phyloP scores from a whole-genome alignment of 37 sponge, comb jelly and placozoan species.

The Tethya wilhelma region DNA sequence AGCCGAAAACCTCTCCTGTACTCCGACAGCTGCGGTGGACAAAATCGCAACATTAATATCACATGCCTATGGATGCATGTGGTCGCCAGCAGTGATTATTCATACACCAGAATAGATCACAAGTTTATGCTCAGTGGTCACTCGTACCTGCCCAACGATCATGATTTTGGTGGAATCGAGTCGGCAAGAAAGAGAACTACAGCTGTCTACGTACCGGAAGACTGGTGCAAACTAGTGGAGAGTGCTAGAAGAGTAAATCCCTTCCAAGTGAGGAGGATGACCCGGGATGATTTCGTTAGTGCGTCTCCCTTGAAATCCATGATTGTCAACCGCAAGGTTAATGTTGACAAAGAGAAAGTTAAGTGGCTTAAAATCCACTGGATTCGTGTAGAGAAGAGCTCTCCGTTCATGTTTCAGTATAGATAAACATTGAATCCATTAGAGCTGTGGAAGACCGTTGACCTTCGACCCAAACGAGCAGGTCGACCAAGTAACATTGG shows the following conservation, averaged over 20 bases:
- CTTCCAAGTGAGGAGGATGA: constrained; percentile 9
- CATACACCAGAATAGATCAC: constrained; percentile 34
- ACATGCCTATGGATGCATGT: constrained; percentile 20
- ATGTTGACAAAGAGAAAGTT: constrained; percentile 14
- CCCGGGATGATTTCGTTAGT: constrained; percentile 2
- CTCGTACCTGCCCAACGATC: constrained; percentile 27
- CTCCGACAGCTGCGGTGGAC: constrained; percentile 27
- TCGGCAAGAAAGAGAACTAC: constrained; percentile 2
- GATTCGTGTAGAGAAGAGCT: constrained; percentile 15
- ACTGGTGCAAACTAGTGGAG: constrained; percentile 33
- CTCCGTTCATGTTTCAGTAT: constrained; percentile 19
- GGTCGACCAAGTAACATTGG: constrained; percentile 17
- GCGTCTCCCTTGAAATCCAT: not conserved
- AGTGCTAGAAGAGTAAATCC: constrained; percentile 9
- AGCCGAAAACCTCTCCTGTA: constrained; percentile 2
- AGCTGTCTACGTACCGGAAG: constrained; percentile 15
- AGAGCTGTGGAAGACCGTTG: constrained; percentile 29
- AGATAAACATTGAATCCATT: constrained; percentile 19
- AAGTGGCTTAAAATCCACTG: constrained; percentile 39
- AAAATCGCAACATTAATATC: constrained; percentile 25
- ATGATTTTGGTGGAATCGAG: constrained; percentile 23
- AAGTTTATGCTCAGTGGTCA: constrained; percentile 46
- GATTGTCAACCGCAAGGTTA: constrained; percentile 23
- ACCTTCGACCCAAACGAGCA: not conserved
- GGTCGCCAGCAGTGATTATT: constrained; percentile 19